A percentile compares a stretch with the other conserved stretches of the same genome.
phyloP scores from a whole-genome alignment of 64 coral and sea anemone species.

The Porites australiensis region DNA sequence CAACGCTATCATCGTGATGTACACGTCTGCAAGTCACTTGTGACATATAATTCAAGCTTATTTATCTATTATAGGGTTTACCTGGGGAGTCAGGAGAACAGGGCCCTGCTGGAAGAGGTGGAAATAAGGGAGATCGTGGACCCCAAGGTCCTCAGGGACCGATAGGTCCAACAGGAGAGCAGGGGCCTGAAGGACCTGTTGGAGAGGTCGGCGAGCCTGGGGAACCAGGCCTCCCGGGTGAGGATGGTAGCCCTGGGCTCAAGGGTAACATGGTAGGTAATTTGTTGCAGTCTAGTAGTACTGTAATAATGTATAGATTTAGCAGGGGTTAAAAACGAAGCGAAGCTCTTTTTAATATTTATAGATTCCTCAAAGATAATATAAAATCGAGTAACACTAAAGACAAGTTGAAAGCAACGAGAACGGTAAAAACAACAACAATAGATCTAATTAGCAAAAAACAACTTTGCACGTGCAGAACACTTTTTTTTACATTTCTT shows the following conservation, averaged over 20 bases:
- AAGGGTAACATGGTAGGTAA: conserved; percentile 53
- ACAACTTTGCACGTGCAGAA: no score
- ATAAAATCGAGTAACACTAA: no score
- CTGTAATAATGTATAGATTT: neutral
- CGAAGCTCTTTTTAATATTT: no score
- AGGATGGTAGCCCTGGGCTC: conserved; percentile 32
- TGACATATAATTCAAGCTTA: no score
- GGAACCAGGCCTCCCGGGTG: conserved; percentile 37
- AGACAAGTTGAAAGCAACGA: no score
- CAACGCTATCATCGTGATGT: no score
- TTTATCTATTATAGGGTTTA: neutral
- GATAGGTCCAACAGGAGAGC: neutral
- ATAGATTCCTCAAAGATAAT: no score
- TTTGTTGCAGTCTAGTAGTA: neutral
- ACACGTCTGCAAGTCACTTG: no score
- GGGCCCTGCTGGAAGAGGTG: neutral
- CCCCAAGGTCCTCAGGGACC: conserved; percentile 1
- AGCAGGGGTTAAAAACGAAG: neutral
- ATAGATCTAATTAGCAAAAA: no score
- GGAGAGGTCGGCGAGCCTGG: conserved; percentile 30
- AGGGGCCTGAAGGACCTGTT: neutral
- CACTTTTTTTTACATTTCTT: no score
- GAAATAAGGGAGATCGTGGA: neutral
- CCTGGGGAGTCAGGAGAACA: conserved; percentile 7
- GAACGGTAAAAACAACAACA: no score